Conservation (phyloP, 2,888 invertebrate species). For the Nudaria mundana region DNA sequence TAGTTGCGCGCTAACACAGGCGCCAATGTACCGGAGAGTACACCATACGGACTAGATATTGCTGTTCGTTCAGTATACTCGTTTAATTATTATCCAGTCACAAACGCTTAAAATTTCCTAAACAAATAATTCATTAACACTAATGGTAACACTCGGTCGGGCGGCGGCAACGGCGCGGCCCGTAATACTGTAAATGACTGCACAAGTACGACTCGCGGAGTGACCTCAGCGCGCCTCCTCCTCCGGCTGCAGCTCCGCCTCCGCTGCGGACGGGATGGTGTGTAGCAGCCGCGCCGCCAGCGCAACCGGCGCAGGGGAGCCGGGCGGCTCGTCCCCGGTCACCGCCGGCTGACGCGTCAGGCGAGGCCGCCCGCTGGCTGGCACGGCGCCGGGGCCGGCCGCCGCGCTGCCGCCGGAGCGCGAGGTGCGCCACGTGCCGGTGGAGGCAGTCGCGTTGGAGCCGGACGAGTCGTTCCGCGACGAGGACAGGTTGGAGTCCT, state of each 20-base stretch:
- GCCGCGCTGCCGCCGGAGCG: slow-evolving; percentile 91
- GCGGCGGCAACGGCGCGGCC: not conserved
- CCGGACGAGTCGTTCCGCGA: slow-evolving; percentile 96
- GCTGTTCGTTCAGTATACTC: too few relatives aligned
- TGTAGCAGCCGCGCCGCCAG: slow-evolving; percentile 55
- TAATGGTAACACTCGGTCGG: not conserved
- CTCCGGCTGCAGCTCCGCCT: slow-evolving; percentile 55
- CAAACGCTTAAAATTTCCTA: too few relatives aligned
- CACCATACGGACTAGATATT: too few relatives aligned
- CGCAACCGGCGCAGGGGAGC: slow-evolving; percentile 25
- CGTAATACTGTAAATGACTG: slow-evolving; percentile 9
- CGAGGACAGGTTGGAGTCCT: slow-evolving; percentile 94
- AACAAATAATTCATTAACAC: not conserved
- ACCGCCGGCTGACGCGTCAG: slow-evolving; percentile 91
- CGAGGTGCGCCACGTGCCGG: slow-evolving; percentile 94
- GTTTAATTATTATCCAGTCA: too few relatives aligned
- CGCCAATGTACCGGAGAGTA: too few relatives aligned
- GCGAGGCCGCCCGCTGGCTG: slow-evolving; percentile 88
- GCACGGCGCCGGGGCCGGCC: slow-evolving; percentile 77
- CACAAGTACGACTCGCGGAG: slow-evolving; percentile 16
- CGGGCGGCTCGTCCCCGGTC: slow-evolving; percentile 87
- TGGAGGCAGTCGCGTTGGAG: slow-evolving; percentile 93
- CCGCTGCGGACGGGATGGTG: slow-evolving; percentile 69
- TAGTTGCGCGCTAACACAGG: too few relatives aligned
- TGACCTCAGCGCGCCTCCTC: slow-evolving; percentile 47